Evolutionary conservation across 2,888 invertebrate genomes (phyloP).

Genomic region (Oxyscelio sp.): DNA sequence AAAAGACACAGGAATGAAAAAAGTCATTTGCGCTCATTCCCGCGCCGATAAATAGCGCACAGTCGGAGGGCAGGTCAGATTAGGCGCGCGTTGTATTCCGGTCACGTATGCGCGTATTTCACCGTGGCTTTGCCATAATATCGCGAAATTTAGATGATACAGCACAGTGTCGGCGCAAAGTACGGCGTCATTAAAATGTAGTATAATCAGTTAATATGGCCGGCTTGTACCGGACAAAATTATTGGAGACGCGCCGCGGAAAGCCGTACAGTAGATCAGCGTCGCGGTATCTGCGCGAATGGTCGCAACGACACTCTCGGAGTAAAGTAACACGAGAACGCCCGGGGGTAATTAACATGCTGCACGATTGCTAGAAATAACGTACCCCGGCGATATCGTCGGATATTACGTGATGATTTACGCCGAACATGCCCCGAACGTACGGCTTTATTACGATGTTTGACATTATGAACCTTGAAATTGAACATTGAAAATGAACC

Average conservation of each 20-base stretch:
- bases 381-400: conserved; percentile 72
- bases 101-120: conserved; percentile 71
- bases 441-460: conserved; percentile 54
- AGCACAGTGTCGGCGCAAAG: conserved; percentile 51
- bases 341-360: conserved; percentile 78
- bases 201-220: conserved; percentile 73
- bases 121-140: conserved; percentile 57
- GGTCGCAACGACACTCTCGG: conserved; percentile 63
- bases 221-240: conserved; percentile 70
- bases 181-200: conserved; percentile 71
- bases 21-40: not conserved
- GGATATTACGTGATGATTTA: conserved; percentile 80
- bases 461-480: not conserved
- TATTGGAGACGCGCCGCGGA: conserved; percentile 69
- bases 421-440: conserved; percentile 76
- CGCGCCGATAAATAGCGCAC: conserved; percentile 47
- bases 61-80: conserved; percentile 46
- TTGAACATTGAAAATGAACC: no score
- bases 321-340: conserved; percentile 72
- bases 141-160: conserved; percentile 69
- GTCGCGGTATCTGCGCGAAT: conserved; percentile 65
- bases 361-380: conserved; percentile 78
- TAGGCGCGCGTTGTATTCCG: conserved; percentile 54
- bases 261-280: conserved; percentile 68
- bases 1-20: no score